These are phyloP conservation scores for Porites rus DNA, from an alignment of 92 coral and sea anemone species.

Conservation along the genomic window DNA sequence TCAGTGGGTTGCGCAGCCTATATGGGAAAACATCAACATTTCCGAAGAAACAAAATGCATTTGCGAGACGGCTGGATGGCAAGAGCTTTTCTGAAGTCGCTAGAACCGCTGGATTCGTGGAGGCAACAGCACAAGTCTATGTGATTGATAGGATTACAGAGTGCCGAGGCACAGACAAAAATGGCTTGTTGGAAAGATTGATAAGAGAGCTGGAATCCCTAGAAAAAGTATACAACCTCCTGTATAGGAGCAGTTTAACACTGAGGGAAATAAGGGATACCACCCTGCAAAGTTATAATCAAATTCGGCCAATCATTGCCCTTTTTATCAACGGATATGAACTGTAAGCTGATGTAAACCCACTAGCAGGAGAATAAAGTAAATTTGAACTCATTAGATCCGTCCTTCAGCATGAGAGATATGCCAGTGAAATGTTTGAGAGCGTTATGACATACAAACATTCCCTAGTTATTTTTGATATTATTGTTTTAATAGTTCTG, in stretches of 20 bases:
- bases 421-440: no score
- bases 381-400: no score
- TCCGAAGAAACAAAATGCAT: constrained; percentile 27
- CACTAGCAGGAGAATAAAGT: no score
- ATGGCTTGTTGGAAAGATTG: not conserved
- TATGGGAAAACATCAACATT: constrained; percentile 40
- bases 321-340: not conserved
- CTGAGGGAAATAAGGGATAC: constrained; percentile 38
- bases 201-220: constrained; percentile 5
- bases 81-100: constrained; percentile 23
- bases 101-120: constrained; percentile 23
- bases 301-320: constrained; percentile 17
- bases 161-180: constrained; percentile 14
- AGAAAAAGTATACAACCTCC: not conserved
- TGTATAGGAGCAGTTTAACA: constrained; percentile 22
- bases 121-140: constrained; percentile 55
- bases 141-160: constrained; percentile 22
- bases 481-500: no score
- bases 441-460: no score
- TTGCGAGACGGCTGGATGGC: constrained; percentile 24
- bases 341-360: not conserved
- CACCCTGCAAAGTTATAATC: constrained; percentile 20
- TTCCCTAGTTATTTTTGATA: no score
- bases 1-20: constrained; percentile 15
- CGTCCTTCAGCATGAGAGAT: no score